A percentile compares a stretch with the other conserved stretches of the same genome.
phyloP scores from a whole-genome alignment of 1,140 invertebrate genomes.

The Cydia strobilella region DNA sequence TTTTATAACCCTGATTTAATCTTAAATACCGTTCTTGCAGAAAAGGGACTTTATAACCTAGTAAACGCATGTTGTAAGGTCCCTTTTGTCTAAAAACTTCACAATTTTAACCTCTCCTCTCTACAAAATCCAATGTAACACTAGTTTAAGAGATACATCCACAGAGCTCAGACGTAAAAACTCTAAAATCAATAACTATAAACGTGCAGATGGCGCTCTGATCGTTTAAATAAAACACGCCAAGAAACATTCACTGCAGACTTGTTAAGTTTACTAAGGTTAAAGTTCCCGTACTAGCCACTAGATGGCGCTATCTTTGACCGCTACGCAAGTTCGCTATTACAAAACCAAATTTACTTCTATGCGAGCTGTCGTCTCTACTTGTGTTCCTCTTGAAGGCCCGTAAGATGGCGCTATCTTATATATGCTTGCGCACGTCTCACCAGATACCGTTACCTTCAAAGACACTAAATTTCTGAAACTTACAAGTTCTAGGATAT shows the following conservation, averaged over 20 bases:
- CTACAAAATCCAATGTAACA: background rate
- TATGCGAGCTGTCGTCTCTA: no score
- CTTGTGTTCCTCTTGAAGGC: no score
- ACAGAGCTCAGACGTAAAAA: background rate
- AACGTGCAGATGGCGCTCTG: no score
- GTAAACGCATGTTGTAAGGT: background rate
- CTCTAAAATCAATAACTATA: no score
- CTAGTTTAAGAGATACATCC: background rate
- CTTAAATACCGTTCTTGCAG: background rate
- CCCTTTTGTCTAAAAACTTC: background rate
- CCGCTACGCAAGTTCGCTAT: background rate
- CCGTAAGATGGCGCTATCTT: no score
- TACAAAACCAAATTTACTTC: no score
- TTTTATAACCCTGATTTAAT: conserved; percentile 5
- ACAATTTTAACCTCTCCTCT: background rate
- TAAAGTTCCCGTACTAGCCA: background rate
- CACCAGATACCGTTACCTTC: no score
- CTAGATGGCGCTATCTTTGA: background rate
- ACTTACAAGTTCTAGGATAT: no score
- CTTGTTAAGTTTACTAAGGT: background rate
- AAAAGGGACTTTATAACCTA: background rate
- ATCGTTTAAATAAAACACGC: no score
- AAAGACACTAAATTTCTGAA: no score
- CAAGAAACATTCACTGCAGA: background rate
- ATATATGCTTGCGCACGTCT: no score